Evolutionary conservation across 2,113 vertebrate genomes (phyloP).

Genomic region (Calyptomena viridis): DNA sequence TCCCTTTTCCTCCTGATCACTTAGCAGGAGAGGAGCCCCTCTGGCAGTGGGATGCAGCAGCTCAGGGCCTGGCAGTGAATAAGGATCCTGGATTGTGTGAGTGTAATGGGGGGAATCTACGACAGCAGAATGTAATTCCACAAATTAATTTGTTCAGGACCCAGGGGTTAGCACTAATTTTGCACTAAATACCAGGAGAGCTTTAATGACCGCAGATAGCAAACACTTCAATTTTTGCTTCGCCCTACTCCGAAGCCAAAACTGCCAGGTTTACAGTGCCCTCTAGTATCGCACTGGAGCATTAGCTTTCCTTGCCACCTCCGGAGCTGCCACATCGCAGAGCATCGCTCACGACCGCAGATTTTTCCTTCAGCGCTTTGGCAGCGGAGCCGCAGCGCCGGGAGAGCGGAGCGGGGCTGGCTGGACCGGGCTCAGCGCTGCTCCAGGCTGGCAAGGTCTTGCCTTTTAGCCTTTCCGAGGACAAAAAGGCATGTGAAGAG

Average conservation of each 20-base stretch:
- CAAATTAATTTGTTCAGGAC: slow-evolving; percentile 32
- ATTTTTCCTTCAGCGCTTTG: not conserved
- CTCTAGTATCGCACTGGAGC: slow-evolving; percentile 54
- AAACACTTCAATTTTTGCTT: not conserved
- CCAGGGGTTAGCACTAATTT: slow-evolving; percentile 30
- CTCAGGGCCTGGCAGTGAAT: not conserved
- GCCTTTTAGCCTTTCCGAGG: not conserved
- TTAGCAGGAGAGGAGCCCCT: not conserved
- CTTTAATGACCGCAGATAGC: slow-evolving; percentile 18
- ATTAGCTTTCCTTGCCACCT: slow-evolving; percentile 14
- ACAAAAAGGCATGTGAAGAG: accelerated
- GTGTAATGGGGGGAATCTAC: not conserved
- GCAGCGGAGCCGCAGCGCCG: not conserved
- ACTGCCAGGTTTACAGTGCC: slow-evolving; percentile 64
- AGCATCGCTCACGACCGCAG: not conserved
- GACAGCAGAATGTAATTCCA: not conserved
- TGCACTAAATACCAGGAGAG: not conserved
- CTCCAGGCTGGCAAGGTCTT: not conserved
- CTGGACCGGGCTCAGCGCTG: not conserved
- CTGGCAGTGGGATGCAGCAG: not conserved
- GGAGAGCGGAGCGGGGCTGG: not conserved
- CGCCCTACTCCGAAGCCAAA: slow-evolving; percentile 13
- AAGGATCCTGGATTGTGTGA: not conserved
- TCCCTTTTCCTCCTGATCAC: not conserved
- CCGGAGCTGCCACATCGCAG: not conserved